These are phyloP conservation scores for Himalopsyche anomala DNA, from an alignment of 2,888 invertebrate genomes.

Conservation along the genomic window DNA sequence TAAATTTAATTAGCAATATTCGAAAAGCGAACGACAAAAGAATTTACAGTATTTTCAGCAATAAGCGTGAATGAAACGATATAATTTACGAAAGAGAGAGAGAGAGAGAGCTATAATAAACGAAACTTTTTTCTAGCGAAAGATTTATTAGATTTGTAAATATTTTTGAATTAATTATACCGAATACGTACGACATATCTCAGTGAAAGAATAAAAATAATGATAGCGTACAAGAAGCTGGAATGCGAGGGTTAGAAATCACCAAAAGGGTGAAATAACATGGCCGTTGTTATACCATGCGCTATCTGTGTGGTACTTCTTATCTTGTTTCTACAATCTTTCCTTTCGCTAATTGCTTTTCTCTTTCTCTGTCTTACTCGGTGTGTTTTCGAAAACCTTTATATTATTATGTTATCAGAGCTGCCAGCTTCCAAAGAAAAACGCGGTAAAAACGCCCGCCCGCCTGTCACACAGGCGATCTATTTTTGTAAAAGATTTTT, in stretches of 20 bases:
- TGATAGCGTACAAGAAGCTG: background rate
- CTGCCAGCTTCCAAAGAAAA: background rate
- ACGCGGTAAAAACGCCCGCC: background rate
- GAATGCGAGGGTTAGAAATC: conserved; percentile 24
- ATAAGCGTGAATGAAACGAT: too few species aligned
- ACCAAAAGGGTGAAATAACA: conserved; percentile 10
- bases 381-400: conserved; percentile 15
- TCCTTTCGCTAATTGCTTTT: conserved; percentile 65
- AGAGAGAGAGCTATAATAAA: too few species aligned
- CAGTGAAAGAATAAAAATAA: background rate
- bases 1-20: too few species aligned
- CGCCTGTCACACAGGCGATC: background rate
- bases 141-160: too few species aligned
- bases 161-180: too few species aligned
- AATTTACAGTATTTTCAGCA: too few species aligned
- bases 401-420: conserved; percentile 27
- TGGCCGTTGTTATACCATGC: conserved; percentile 22
- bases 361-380: conserved; percentile 50
- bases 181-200: background rate
- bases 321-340: conserved; percentile 64
- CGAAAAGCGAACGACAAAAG: too few species aligned
- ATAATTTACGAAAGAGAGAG: too few species aligned
- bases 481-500: background rate
- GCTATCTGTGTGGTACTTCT: conserved; percentile 52
- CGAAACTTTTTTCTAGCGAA: too few species aligned